phyloP scores from a whole-genome alignment of 2,113 vertebrate species.

The Burhinus bistriatus region DNA sequence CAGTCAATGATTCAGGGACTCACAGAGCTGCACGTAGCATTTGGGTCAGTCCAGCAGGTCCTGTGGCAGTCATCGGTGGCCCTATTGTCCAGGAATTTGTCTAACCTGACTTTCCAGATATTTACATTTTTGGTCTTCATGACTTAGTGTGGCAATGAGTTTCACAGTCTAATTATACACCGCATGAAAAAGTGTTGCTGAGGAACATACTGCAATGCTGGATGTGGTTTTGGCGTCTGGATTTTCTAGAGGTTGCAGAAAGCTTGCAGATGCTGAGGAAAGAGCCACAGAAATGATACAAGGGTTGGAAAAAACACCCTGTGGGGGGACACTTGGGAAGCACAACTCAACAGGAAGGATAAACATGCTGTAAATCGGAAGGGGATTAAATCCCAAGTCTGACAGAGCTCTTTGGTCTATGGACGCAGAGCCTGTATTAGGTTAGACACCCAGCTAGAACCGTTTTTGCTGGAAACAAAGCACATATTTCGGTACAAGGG shows the following conservation, averaged over 20 bases:
- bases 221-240: not conserved
- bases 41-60: not conserved
- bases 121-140: not conserved
- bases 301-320: not conserved
- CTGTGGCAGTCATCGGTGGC: not conserved
- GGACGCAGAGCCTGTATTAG: not conserved
- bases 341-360: not conserved
- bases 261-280: not conserved
- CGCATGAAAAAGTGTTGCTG: fast-evolving
- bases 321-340: fast-evolving
- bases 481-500: not conserved
- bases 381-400: not conserved
- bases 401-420: not conserved
- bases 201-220: not conserved
- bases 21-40: not conserved
- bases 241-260: not conserved
- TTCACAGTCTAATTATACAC: not conserved
- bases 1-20: not conserved
- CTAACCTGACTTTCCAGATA: not conserved
- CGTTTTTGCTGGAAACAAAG: not conserved
- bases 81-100: not conserved
- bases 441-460: not conserved
- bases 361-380: not conserved
- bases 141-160: not conserved
- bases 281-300: not conserved